Percentiles rank a stretch among this genome's conserved stretches.
Conservation (phyloP, 2,797 vertebrate genomes). For the Spinibarbus caldwelli region DNA sequence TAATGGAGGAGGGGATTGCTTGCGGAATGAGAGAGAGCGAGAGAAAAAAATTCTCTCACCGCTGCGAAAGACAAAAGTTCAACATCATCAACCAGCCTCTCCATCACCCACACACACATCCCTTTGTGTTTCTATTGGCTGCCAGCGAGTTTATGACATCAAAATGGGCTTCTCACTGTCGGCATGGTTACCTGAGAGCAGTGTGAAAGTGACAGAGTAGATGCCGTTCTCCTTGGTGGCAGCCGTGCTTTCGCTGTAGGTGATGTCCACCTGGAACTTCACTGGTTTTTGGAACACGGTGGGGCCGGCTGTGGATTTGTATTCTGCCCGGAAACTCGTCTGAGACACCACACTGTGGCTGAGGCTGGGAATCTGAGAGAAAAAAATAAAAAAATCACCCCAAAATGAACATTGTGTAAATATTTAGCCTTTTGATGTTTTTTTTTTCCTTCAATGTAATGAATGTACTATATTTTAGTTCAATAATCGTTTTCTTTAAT, state of each 20-base stretch:
- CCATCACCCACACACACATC: slow-evolving; percentile 15
- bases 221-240: slow-evolving; percentile 89
- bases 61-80: slow-evolving; percentile 36
- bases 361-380: slow-evolving; percentile 87
- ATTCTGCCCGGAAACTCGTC: slow-evolving; percentile 91
- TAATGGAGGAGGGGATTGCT: slow-evolving; percentile 23
- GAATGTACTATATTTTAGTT: not conserved
- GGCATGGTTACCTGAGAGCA: slow-evolving; percentile 84
- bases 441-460: not conserved
- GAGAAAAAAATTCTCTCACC: slow-evolving; percentile 25
- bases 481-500: not conserved
- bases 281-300: slow-evolving; percentile 93
- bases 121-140: slow-evolving; percentile 22
- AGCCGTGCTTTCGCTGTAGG: slow-evolving; percentile 87
- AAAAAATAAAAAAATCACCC: not conserved
- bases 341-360: slow-evolving; percentile 93
- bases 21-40: slow-evolving; percentile 20
- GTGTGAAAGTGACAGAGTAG: slow-evolving; percentile 92
- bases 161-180: slow-evolving; percentile 4
- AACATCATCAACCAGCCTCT: slow-evolving; percentile 43
- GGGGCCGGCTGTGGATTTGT: slow-evolving; percentile 88
- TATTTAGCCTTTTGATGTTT: not conserved
- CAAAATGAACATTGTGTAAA: not conserved
- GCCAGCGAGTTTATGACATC: not conserved
- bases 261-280: slow-evolving; percentile 94